phyloP scores from a whole-genome alignment of 2,888 invertebrate species.

The Calameuta pallipes region DNA sequence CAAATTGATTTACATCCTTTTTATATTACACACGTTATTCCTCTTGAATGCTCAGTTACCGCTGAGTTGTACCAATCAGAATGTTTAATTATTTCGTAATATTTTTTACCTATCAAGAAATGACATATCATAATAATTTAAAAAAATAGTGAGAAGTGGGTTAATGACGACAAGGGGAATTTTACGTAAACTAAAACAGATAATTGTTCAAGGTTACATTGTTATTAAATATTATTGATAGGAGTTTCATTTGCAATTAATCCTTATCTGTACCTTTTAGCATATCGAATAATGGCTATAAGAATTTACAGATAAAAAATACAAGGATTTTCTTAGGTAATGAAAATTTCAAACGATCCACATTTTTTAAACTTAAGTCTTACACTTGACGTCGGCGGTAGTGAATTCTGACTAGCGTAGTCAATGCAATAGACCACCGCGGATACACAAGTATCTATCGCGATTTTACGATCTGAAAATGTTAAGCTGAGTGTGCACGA shows the following conservation, averaged over 20 bases:
- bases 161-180: not conserved
- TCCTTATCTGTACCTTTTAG: not conserved
- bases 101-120: not conserved
- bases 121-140: not conserved
- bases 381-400: not conserved
- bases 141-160: not conserved
- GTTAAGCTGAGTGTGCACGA: not conserved
- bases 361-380: not conserved
- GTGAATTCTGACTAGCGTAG: not conserved
- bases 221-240: not conserved
- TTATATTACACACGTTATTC: not conserved
- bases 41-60: not conserved
- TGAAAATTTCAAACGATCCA: not conserved
- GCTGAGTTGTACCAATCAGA: not conserved
- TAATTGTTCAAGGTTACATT: not conserved
- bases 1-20: not conserved
- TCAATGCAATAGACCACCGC: not conserved
- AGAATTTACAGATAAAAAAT: not conserved
- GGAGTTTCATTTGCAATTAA: not conserved
- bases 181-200: not conserved
- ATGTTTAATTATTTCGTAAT: not conserved
- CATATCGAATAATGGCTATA: not conserved
- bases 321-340: not conserved
- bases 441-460: not conserved
- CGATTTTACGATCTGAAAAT: not conserved